Evolutionary conservation across 2,113 vertebrate genomes (phyloP).

Genomic region (Bombycilla garrulus): DNA sequence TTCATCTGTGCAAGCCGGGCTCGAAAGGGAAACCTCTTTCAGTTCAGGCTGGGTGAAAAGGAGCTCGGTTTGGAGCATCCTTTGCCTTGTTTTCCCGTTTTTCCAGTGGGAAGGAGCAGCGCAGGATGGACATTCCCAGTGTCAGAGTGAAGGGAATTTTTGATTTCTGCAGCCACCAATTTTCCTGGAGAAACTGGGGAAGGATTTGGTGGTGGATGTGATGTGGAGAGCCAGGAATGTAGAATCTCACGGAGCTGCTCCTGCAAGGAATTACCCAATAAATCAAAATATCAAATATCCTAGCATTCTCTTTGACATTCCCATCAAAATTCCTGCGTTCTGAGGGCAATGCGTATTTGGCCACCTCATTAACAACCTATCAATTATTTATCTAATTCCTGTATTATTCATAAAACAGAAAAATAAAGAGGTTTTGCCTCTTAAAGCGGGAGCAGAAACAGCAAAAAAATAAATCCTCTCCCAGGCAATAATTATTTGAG

Average conservation of each 20-base stretch:
- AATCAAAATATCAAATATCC: constrained; percentile 55
- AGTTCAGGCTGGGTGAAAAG: not conserved
- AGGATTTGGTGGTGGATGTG: not conserved
- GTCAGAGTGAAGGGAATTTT: not conserved
- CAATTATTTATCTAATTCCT: constrained; percentile 45
- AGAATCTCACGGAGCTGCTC: not conserved
- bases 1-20: not conserved
- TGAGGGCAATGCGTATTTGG: not conserved
- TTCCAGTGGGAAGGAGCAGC: not conserved
- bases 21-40: not conserved
- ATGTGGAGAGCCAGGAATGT: not conserved
- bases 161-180: not conserved
- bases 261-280: not conserved
- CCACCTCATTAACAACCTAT: constrained; percentile 23
- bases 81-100: not conserved
- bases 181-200: not conserved
- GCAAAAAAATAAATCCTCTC: not conserved
- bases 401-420: constrained; percentile 44
- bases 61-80: not conserved
- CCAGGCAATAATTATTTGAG: not conserved
- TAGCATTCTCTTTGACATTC: constrained; percentile 21
- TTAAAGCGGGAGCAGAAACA: not conserved
- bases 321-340: not conserved
- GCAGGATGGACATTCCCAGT: rapidly evolving
- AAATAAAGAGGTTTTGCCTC: constrained; percentile 10